Percentiles rank a stretch among this genome's conserved stretches.
These are phyloP conservation scores for Myiotriccus ornatus DNA, from an alignment of 2,797 vertebrate genomes.

Conservation along the genomic window DNA sequence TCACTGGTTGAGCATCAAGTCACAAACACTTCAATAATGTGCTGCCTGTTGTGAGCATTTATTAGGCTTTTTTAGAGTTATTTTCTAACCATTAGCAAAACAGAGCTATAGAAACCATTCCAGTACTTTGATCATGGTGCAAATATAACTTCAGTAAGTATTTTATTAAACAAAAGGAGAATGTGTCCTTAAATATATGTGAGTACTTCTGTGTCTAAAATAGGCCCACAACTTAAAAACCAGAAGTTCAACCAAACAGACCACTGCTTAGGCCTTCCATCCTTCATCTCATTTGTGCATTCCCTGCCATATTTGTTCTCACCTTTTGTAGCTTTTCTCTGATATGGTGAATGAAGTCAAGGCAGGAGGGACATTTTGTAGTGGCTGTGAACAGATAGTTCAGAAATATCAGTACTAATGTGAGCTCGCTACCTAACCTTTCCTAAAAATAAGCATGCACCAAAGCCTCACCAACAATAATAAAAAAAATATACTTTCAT, in stretches of 20 bases:
- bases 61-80: slow-evolving; percentile 5
- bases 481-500: background rate
- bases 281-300: background rate
- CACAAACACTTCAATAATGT: slow-evolving; percentile 47
- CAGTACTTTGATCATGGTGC: background rate
- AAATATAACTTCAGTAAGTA: background rate
- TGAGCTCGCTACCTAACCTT: background rate
- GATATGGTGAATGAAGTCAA: background rate
- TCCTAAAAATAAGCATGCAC: background rate
- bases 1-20: slow-evolving; percentile 30
- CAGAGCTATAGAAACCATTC: background rate
- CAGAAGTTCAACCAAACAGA: background rate
- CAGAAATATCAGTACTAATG: background rate
- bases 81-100: slow-evolving; percentile 11
- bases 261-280: background rate
- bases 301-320: background rate
- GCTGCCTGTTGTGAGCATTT: slow-evolving; percentile 43
- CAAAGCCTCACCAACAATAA: background rate
- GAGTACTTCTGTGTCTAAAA: background rate
- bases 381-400: background rate
- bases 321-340: background rate
- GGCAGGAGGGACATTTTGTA: background rate
- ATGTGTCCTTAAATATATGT: background rate
- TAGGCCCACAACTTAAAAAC: background rate
- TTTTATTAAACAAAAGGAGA: background rate